Percentiles rank a stretch among this genome's conserved stretches.
These are phyloP conservation scores for Acanthosepion pharaonis DNA, from an alignment of 2,888 invertebrate genomes.

Conservation along the genomic window DNA sequence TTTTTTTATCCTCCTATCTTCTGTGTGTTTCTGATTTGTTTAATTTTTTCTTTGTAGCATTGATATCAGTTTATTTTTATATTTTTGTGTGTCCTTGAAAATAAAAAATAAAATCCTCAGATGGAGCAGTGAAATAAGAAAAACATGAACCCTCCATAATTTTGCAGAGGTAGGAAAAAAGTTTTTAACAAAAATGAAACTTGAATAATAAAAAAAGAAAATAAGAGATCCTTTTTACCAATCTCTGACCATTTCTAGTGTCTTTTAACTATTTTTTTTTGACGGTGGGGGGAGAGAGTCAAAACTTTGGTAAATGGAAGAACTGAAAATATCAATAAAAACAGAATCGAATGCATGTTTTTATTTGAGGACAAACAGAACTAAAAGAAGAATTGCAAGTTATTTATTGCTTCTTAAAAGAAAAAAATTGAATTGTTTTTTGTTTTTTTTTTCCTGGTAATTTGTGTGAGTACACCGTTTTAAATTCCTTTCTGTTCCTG, in stretches of 20 bases:
- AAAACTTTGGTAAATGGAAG: neutral
- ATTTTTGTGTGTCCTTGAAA: neutral
- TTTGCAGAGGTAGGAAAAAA: neutral
- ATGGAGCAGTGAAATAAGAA: neutral
- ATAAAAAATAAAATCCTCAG: neutral
- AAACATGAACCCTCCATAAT: neutral
- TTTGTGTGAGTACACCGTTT: too few species aligned
- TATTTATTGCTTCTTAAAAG: too few species aligned
- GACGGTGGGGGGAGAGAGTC: too few species aligned
- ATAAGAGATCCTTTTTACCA: too few species aligned
- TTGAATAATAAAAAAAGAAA: neutral
- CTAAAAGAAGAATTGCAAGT: too few species aligned
- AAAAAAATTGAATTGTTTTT: too few species aligned
- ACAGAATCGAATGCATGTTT: too few species aligned
- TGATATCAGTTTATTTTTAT: neutral
- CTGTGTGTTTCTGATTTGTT: neutral
- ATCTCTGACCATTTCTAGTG: neutral
- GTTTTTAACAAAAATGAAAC: slow-evolving; percentile 4
- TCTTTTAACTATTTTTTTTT: neutral
- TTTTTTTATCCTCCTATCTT: neutral
- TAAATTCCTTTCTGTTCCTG: too few species aligned
- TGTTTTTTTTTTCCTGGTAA: too few species aligned
- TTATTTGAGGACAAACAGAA: too few species aligned
- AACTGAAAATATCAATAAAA: neutral
- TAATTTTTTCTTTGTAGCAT: neutral